A percentile compares a stretch with the other conserved stretches of the same genome.
These are phyloP conservation scores for Pitta sordida DNA, from an alignment of 2,113 vertebrate species.

Conservation along the genomic window DNA sequence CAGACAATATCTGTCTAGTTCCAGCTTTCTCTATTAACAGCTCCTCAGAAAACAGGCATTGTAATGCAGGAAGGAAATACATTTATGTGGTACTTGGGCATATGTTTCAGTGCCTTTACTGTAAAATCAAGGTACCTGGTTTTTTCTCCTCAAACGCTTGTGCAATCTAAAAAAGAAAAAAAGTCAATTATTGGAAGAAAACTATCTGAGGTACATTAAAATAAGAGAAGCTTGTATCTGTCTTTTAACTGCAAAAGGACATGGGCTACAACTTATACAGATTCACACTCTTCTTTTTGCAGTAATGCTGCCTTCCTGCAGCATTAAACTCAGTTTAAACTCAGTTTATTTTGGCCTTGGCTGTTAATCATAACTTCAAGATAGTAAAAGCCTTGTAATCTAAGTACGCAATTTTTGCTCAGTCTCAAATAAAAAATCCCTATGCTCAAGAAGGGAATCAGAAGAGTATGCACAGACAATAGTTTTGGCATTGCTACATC, in stretches of 20 bases:
- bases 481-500: fast-evolving
- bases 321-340: background rate
- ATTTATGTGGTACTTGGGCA: background rate
- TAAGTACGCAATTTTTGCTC: background rate
- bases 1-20: background rate
- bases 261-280: background rate
- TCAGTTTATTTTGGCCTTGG: background rate
- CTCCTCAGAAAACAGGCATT: background rate
- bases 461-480: background rate
- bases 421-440: background rate
- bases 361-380: background rate
- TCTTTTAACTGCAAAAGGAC: background rate
- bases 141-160: background rate
- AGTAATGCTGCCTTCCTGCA: background rate
- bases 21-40: background rate
- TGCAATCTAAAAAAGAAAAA: background rate
- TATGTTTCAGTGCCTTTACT: background rate
- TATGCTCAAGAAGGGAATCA: background rate
- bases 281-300: background rate
- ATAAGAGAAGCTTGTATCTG: background rate
- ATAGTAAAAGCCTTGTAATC: background rate
- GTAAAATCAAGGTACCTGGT: background rate
- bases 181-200: background rate
- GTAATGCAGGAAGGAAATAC: background rate
- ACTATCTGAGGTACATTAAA: background rate